A percentile compares a stretch with the other conserved stretches of the same genome.
phyloP scores from a whole-genome alignment of 92 coral and sea anemone species.

The Zoanthus solanderi region DNA sequence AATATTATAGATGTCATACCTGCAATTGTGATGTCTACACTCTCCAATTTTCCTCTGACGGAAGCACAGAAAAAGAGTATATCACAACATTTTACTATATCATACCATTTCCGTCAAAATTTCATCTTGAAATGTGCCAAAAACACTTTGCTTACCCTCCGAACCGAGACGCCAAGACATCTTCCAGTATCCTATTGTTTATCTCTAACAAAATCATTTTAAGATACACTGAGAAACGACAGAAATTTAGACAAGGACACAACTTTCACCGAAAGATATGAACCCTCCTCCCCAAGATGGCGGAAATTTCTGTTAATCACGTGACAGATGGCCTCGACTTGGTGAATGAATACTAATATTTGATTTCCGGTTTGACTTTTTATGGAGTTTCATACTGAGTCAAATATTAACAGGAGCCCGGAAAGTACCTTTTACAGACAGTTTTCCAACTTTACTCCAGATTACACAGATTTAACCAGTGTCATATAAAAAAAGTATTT shows the following conservation, averaged over 20 bases:
- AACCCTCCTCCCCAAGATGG: conserved; percentile 72
- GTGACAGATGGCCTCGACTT: conserved; percentile 68
- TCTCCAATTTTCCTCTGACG: conserved; percentile 93
- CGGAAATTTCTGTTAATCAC: conserved; percentile 74
- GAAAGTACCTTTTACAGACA: too few species aligned
- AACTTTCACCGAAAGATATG: conserved; percentile 50
- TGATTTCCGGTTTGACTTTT: conserved; percentile 42
- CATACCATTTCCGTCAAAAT: background rate
- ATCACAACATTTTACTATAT: background rate
- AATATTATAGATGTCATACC: conserved; percentile 66
- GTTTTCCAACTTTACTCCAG: too few species aligned
- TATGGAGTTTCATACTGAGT: background rate
- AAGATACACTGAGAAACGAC: conserved; percentile 20
- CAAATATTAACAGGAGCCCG: too few species aligned
- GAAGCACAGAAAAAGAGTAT: conserved; percentile 14
- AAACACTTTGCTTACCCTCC: conserved; percentile 74
- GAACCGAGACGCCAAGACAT: conserved; percentile 80
- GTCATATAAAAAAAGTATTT: too few species aligned
- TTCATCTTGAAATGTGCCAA: background rate
- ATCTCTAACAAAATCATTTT: conserved; percentile 96
- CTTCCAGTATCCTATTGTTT: conserved; percentile 90
- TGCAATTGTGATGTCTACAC: conserved; percentile 94
- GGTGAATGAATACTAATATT: background rate
- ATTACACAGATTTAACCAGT: too few species aligned
- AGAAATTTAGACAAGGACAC: conserved; percentile 9